Base-by-base conservation (phyloP, 2,888 invertebrate species). In the Gasteruption jaculator region DNA sequence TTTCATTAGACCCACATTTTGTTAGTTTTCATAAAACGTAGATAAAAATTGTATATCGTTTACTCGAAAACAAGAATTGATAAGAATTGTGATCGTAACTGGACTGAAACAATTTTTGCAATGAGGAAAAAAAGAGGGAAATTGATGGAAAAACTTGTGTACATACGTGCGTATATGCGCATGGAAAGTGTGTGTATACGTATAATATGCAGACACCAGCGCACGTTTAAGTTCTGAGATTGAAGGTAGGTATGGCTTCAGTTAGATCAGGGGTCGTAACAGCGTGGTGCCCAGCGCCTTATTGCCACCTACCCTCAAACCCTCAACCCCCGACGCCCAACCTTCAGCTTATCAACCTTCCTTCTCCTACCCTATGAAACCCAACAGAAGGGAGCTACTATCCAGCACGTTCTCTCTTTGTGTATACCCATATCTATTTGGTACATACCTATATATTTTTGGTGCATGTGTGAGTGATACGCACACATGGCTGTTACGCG, bases 211-310 rank as follows among this genome's bases (percentile, higher is more conserved):
- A 4, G 21, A 15, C 14, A 18, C 35, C 35, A 24, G 24, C 25
- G 26, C 26, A 24, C 34, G 33, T 22, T 19, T 33, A 14, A 20
- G 34, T 15, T 24, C 33, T 24, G 30, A 41, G 41, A 46, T 38
- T 35, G 43, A 42, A 29, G 30, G 31, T 18, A 30, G 19, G 35
- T 32, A 46, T 34, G 45, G 47, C 39, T 53, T 53, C 47, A n/a
- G 58, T 54, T 49, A 65, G 65, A 66, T 66, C 63, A 66, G 59
- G 58, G 63, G 56, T 65, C 64, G 65, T 65, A 65, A 65, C 65
- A 54, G 61, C 63, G 65, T 58, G 65, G 66, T 65, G 56, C 61
- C 60, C 58, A 59, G 54, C 59, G 53, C 62, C 62, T 66, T 65
- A 66, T 66, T 61, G 63, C 62, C 55, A 55, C 57, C 60, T 54